Evolutionary conservation across 2,888 invertebrate species (phyloP), one percentile per base, ranked within the genome.

Genomic region (Griposia aprilina): DNA sequence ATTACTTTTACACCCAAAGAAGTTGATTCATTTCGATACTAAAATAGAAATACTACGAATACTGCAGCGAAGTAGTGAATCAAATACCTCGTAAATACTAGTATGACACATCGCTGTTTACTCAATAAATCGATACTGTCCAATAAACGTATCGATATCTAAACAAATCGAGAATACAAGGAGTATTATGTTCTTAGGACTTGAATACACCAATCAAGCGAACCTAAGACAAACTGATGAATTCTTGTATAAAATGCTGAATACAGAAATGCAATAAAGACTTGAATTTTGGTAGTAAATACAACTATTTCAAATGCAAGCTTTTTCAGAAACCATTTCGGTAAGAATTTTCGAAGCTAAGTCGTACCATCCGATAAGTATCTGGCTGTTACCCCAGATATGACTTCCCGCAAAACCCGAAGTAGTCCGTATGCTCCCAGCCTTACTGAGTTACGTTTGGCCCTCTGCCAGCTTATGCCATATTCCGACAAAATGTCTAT

Each of bases 61-160:
- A 48, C 60, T 62, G 59, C 70, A 83, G 36, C 71, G 48, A 23
- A 63, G 60, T 55, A 75, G 72, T 88, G 80, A 86, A 86, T 83
- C 88, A 80, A 83, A 86, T 80, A 73, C 74, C 63, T 50, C 70
- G 76, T 80, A 80, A 63, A 78, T 80, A 82, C 59, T 57, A 17
- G 66, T 69, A 60, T 77, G 75, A 82, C 73, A 79, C 71, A 87
- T 71, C 30, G 30, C n/a, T 87, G 69, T 80, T 89, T 85, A 79
- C 76, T 72, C 77, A 82, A 81, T 82, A 83, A 84, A 90, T 89
- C 83, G 78, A 74, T 77, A 72, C 67, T 74, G 80, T 76, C 82
- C 73, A 86, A 89, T 90, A 89, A 90, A 90, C 80, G 84, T 78
- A 71, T 79, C 81, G 82, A 82, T 82, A 85, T 80, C 50, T 74